Conservation (phyloP, 2,888 invertebrate genomes). For the Phoenoteleia sp. region DNA sequence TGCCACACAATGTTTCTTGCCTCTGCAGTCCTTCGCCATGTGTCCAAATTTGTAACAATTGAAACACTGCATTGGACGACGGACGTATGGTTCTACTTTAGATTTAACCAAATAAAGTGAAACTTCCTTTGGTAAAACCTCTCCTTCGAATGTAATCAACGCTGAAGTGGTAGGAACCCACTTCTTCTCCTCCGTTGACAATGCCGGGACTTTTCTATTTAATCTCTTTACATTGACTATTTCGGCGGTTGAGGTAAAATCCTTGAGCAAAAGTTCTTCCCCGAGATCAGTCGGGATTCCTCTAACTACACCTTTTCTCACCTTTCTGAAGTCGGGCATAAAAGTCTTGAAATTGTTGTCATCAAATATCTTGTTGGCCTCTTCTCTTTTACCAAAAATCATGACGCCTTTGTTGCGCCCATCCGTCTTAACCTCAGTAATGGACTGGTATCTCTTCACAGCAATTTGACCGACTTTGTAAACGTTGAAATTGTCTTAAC, state of each 20-base stretch:
- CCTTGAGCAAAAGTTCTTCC: neutral
- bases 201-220: neutral
- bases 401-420: neutral
- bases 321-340: neutral
- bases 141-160: constrained; percentile 6
- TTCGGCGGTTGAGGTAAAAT: neutral
- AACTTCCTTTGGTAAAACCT: constrained; percentile 9
- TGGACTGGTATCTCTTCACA: neutral
- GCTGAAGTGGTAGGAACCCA: constrained; percentile 34
- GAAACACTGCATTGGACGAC: constrained; percentile 3
- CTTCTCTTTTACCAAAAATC: neutral
- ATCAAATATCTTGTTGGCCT: neutral
- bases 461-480: constrained; percentile 18
- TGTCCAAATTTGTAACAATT: constrained; percentile 23
- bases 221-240: neutral
- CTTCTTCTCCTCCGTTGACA: constrained; percentile 9
- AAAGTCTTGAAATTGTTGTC: neutral
- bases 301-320: neutral
- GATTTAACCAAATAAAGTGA: neutral
- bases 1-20: neutral
- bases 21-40: constrained; percentile 1
- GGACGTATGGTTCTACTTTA: constrained; percentile 4
- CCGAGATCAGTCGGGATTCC: neutral
- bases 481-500: neutral
- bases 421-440: neutral